Base-by-base conservation (phyloP, 1,140 invertebrate species). In the Drosophila tristis region DNA sequence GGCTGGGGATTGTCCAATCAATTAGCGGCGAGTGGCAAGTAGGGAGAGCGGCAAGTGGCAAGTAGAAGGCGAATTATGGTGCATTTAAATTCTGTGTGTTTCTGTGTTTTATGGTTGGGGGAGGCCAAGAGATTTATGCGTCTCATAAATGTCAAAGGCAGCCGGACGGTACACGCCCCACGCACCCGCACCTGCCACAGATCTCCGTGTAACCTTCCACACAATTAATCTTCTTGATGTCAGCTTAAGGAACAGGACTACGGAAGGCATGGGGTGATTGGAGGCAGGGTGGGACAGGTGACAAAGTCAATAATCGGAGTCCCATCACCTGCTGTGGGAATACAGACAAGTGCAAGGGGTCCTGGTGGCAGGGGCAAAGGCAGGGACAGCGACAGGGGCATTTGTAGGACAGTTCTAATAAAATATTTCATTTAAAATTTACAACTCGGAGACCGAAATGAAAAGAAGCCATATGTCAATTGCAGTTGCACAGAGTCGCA, bases 391-490 rank as follows among this genome's bases (percentile, higher is more conserved):
- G 25, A 23, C 15, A 48, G 26, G 7, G 31, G 9, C 29, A 47
- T 43, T 44, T 64, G 59, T 66, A 58, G 62, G 55, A 75, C 64
- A 78, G 62, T 78, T 80, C 76, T 74, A 89, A 89, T 89, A 89
- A 89, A 80, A 89, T 89, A 89, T 84, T 80, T 89, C 79, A 90
- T 89, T 87, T 71, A 60, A 68, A 84, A 89, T 89, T 84, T 89
- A 89, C 68, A 84, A 74, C 74, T 77, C 31, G 59, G 53, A 56
- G 57, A 45, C 45, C 60, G 39, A 78, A 79, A 71, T 82, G 76
- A 80, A 89, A 87, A 87, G 76, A 89, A 89, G 87, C 84, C 84
- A 89, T 89, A 89, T 89, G 84, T 89, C 84, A 89, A 89, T 89
- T 89, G 84, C 79, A 89, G 67, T 67, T 58, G 74, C 45, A 80